phyloP scores from a whole-genome alignment of 2,113 vertebrate species.

The Caranx melampygus region DNA sequence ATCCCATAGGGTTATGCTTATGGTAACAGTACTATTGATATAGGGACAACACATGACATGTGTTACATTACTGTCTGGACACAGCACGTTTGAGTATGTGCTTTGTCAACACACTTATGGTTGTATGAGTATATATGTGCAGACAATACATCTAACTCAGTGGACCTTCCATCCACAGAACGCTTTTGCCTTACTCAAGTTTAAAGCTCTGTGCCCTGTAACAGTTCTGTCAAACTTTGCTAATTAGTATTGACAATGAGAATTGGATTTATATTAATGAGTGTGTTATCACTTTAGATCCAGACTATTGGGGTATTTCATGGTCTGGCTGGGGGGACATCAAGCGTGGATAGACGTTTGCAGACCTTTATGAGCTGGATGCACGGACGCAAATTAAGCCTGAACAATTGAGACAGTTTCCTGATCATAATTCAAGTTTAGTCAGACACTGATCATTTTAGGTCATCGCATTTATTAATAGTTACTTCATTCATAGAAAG shows the following conservation, averaged over 20 bases:
- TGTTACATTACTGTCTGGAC: too few species aligned
- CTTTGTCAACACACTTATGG: neutral
- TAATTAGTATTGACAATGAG: constrained; percentile 77
- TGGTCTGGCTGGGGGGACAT: constrained; percentile 72
- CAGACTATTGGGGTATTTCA: constrained; percentile 75
- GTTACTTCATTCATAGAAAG: neutral
- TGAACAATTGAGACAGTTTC: constrained; percentile 3
- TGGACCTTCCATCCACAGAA: constrained; percentile 4
- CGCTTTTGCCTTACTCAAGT: constrained; percentile 49
- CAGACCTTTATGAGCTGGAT: constrained; percentile 51
- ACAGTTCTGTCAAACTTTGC: constrained; percentile 72
- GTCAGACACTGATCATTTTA: constrained; percentile 4
- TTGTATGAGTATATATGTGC: neutral
- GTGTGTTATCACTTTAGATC: constrained; percentile 72
- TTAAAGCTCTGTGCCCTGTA: constrained; percentile 54
- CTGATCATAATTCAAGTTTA: neutral
- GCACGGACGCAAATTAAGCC: constrained; percentile 33
- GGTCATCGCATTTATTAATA: neutral
- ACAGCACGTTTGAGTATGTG: neutral
- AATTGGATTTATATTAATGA: constrained; percentile 78
- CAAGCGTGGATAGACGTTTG: constrained; percentile 66
- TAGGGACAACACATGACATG: too few species aligned
- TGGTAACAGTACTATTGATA: too few species aligned
- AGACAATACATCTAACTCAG: neutral
- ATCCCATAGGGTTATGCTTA: too few species aligned